Evolutionary conservation across 2,888 invertebrate species (phyloP), one percentile per base, ranked within the genome.

Genomic region (Priapulus caudatus): DNA sequence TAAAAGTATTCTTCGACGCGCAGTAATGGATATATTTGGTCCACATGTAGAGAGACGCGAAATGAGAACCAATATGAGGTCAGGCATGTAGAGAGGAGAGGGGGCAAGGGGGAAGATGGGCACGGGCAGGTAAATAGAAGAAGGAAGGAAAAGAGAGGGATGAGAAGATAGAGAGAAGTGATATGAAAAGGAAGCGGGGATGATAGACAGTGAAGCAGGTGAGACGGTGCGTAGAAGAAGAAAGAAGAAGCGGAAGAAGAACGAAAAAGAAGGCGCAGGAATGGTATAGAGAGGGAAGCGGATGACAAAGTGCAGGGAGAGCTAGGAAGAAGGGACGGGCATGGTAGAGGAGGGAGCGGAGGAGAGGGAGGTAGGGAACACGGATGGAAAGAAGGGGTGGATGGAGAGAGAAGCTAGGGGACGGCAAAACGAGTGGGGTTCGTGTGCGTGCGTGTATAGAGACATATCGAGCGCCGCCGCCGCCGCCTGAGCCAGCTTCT

Each of bases 101-200:
- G 51, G 47, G 48, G 46, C 48, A 54, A 43, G 54, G 47, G 53
- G 54, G 56, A 43, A 50, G 46, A 55, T 43, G 45, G 33, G 23
- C 51, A 52, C 49, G 50, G 51, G 51, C 48, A 47, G 48, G 52
- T 50, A 56, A 47, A 48, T 52, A 50, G 47, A 52, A 55, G 44
- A 53, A 49, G 56, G 48, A 48, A 46, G 48, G 54, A 48, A 50
- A 53, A 47, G 52, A 52, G 51, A 49, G 52, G 57, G 50, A 50
- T 45, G 53, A 54, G 54, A 54, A 61, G 48, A 46, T 50, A 55
- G 50, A 50, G 53, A 51, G 52, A 55, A 52, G 49, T 45, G 49
- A 47, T 53, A 49, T 51, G 46, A 50, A 54, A 43, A 33, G 50
- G 53, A 53, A 46, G 23, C 47, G 19, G 43, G 43, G 51, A 53